Percentiles rank a stretch among this genome's conserved stretches.
Conservation (phyloP, 2,797 vertebrate species). For the Sylvilagus floridanus region DNA sequence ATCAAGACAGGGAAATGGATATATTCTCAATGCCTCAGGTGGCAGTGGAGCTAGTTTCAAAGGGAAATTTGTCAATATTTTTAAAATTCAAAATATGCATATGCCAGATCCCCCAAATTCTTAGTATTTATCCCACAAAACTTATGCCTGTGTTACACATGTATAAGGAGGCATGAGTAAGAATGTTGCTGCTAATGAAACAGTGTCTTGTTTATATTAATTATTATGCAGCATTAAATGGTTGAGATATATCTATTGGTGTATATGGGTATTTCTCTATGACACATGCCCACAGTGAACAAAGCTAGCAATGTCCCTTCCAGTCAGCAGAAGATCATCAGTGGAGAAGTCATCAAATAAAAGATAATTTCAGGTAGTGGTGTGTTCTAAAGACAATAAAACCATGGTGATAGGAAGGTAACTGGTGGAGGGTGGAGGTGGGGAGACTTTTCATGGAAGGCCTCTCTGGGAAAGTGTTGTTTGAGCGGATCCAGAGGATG, state of each 20-base stretch:
- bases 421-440: rapidly evolving
- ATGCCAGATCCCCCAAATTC: not conserved
- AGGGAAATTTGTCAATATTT: not conserved
- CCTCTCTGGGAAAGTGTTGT: not conserved
- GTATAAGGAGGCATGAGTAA: not conserved
- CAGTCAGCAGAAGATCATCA: not conserved
- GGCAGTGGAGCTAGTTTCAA: not conserved
- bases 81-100: not conserved
- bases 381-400: slow-evolving; percentile 1
- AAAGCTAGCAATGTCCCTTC: not conserved
- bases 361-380: not conserved
- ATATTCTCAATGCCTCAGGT: not conserved
- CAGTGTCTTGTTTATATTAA: not conserved
- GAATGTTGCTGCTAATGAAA: not conserved
- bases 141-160: too few species aligned
- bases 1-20: not conserved
- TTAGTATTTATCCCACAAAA: not conserved
- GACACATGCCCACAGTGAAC: not conserved
- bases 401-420: not conserved
- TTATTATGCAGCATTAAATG: not conserved
- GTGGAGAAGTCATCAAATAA: slow-evolving; percentile 56
- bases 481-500: not conserved
- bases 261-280: not conserved
- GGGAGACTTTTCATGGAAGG: not conserved
- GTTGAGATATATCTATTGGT: not conserved